phyloP scores from a whole-genome alignment of 2,888 invertebrate species.

The Selenia dentaria region DNA sequence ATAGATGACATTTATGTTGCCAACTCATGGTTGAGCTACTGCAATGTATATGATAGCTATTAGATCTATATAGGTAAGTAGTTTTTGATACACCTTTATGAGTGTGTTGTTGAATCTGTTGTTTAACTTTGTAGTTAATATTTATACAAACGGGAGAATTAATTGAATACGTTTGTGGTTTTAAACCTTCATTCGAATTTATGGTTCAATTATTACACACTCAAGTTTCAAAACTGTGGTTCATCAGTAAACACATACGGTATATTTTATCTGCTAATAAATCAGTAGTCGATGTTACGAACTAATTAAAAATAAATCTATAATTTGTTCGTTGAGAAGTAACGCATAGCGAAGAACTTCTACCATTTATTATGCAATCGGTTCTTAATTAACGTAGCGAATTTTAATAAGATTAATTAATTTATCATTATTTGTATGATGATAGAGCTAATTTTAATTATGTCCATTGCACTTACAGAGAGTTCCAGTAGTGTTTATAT shows the following conservation, averaged over 20 bases:
- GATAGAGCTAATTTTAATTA: not conserved
- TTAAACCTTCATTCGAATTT: conserved; percentile 7
- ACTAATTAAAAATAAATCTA: conserved; percentile 25
- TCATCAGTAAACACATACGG: conserved; percentile 7
- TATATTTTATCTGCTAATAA: conserved; percentile 21
- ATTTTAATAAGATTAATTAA: conserved; percentile 27
- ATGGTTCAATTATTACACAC: conserved; percentile 11
- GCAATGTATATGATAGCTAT: too few relatives aligned
- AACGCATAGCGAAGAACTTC: conserved; percentile 18
- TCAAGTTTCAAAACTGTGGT: conserved; percentile 18
- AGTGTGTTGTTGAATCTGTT: too few relatives aligned
- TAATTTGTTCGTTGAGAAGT: conserved; percentile 24
- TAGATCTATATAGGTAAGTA: too few relatives aligned
- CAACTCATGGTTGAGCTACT: too few relatives aligned
- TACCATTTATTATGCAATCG: conserved; percentile 25
- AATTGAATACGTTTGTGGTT: not conserved
- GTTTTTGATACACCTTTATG: too few relatives aligned
- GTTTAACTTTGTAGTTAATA: too few relatives aligned
- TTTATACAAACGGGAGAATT: too few relatives aligned
- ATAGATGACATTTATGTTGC: too few relatives aligned
- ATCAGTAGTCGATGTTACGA: conserved; percentile 17
- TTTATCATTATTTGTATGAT: conserved; percentile 14
- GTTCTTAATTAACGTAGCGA: conserved; percentile 29
- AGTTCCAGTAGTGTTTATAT: too few relatives aligned
- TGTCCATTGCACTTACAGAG: too few relatives aligned